These are phyloP conservation scores for Drosophila rubida DNA, from an alignment of 2,888 invertebrate genomes.

Conservation along the genomic window DNA sequence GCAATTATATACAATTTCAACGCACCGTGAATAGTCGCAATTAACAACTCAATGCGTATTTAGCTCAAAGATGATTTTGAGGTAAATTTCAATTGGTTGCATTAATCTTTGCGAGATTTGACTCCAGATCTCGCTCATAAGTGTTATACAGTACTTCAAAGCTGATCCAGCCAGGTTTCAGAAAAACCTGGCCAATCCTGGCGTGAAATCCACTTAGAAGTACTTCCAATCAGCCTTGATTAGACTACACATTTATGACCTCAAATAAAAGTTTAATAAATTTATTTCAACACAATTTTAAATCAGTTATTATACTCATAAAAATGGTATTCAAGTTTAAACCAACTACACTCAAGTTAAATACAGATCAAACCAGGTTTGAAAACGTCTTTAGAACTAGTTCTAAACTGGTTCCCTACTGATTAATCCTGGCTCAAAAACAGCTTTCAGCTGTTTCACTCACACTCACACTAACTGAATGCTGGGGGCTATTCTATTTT, in stretches of 20 bases:
- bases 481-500: background rate
- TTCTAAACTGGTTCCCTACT: background rate
- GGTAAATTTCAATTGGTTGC: background rate
- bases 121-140: too few species aligned
- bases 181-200: too few species aligned
- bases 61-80: background rate
- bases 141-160: too few species aligned
- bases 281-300: background rate
- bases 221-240: too few species aligned
- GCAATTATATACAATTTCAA: slow-evolving; percentile 1
- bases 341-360: background rate
- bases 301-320: slow-evolving; percentile 1
- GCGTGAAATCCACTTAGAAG: too few species aligned
- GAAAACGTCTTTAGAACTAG: background rate
- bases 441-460: background rate
- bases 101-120: too few species aligned
- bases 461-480: background rate
- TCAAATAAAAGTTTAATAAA: background rate
- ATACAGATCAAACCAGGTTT: background rate
- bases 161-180: too few species aligned
- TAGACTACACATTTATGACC: background rate
- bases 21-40: background rate
- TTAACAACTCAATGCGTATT: background rate
- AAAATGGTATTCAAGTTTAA: background rate
- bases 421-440: background rate